Evolutionary conservation across 2,113 vertebrate genomes (phyloP), one percentile per base, ranked within the genome.

Genomic region (Lagopus muta): DNA sequence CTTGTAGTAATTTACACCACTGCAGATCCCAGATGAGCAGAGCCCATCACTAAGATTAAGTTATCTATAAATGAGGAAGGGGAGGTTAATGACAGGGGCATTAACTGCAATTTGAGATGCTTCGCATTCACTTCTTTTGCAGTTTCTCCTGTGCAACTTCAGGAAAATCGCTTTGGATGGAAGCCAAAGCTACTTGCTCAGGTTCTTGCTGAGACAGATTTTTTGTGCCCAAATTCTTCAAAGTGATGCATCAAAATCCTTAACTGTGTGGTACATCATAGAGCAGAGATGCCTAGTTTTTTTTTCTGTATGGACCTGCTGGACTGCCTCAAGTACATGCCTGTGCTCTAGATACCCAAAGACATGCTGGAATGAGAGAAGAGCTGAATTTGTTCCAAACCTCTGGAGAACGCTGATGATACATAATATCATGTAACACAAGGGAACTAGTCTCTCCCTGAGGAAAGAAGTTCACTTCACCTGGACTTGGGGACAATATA

Each of bases 111-210:
- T 48, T 83, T 65, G 67, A 88, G 60, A 65, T 25, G 40, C 22
- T 88, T 83, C 13, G 34, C 65, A n/a, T n/a, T 76, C 18, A 48
- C 61, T 94, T 81, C 52, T 95, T 81, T 92, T 71, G 52, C 50
- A 72, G 32, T 13, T 72, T 72, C 11, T 52, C 10, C 66, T 82
- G n/a, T 73, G 45, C 50, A 79, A 42, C 83, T 42, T 69, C 24
- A 24, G 48, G 60, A 16, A 84, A 84, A 83, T 55, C 0, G 50
- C 64, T 84, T 90, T 67, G 60, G 8, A 77, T 30, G 4, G 55
- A 20, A 90, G n/a, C 28, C 1, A 86, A 90, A 83, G 22, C 70
- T 83, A 55, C 18, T 77, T 74, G 36, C 30, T 70, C 25, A 34
- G 64, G 38, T 64, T 81, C 21, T 43, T 65, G 22, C 40, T 80